Evolutionary conservation across 2,888 invertebrate genomes (phyloP), one percentile per base, ranked within the genome.

Genomic region (Diogma glabrata): DNA sequence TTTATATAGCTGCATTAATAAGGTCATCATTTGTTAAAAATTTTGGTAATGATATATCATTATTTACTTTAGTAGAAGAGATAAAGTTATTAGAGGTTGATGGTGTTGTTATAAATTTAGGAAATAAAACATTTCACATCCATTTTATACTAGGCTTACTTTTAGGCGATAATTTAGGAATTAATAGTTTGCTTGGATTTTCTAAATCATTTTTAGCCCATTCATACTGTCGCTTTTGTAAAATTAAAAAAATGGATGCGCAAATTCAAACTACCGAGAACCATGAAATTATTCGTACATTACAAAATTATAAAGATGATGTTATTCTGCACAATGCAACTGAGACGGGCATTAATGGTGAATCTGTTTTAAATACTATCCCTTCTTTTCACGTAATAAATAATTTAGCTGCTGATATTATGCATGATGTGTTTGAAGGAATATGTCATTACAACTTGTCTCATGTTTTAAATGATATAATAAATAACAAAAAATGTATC

Each of bases 361-460:
- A 30, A 10, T 40, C 20, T 12, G 22, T 51, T 47, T 51, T 49
- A 4, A 52, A 52, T 45, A 10, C 30, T 22, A 45, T 45, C 12
- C 23, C 45, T 45, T 45, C 45, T 45, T 45, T 45, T 45, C 45
- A 45, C 22, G 52, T 49, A 4, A 33, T 20, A 17, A 33, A 52
- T 17, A 52, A 52, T 46, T 45, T 46, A 22, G 14, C 43, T 36
- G 16, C 12, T 5, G 52, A 52, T 43, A 45, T 49, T 9, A 52
- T 52, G 49, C 52, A 52, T 46, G 52, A 52, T 30, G n/a, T 52
- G 2, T 52, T 52, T 26, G 28, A 28, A 17, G 51, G 51, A 3
- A 30, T 52, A 23, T 45, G 23, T n/a, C 24, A 24, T 6, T 52
- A 49, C 36, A 30, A 52, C 10, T 12, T 52, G 12, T 52, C 23